These are phyloP conservation scores for Mustela lutreola DNA, from an alignment of 2,113 vertebrate genomes.

Conservation along the genomic window DNA sequence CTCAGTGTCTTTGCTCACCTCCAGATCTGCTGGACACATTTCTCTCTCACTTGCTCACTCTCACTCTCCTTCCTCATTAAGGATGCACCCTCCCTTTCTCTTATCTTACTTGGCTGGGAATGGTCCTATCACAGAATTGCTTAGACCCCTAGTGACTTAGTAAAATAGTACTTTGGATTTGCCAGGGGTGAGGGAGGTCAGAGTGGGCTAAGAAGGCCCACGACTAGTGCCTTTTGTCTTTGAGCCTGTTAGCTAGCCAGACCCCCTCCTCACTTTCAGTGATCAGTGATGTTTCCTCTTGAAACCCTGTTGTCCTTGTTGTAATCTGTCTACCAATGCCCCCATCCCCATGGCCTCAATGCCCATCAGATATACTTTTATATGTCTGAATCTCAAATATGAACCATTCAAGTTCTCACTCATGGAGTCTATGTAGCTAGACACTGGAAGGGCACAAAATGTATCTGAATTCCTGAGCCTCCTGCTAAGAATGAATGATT, in stretches of 20 bases:
- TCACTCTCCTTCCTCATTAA: not conserved
- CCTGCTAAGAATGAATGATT: not conserved
- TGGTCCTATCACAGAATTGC: not conserved
- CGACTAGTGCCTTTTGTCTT: not conserved
- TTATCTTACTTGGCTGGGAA: not conserved
- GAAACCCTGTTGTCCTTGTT: not conserved
- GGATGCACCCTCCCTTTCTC: not conserved
- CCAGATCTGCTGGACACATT: not conserved
- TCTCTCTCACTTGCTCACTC: not conserved
- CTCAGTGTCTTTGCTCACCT: not conserved
- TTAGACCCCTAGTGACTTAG: not conserved
- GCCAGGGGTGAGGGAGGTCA: not conserved
- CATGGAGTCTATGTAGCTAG: not conserved
- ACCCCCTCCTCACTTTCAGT: not conserved
- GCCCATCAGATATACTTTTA: not conserved
- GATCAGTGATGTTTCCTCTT: not conserved
- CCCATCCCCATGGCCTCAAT: not conserved
- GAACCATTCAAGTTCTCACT: slow-evolving; percentile 10
- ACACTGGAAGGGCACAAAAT: not conserved
- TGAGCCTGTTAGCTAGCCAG: not conserved
- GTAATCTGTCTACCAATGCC: not conserved
- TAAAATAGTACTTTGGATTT: not conserved
- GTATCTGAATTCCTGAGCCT: not conserved
- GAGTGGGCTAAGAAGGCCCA: not conserved
- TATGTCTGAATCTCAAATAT: not conserved